phyloP scores from a whole-genome alignment of 2,797 vertebrate species.

The Helarctos malayanus region DNA sequence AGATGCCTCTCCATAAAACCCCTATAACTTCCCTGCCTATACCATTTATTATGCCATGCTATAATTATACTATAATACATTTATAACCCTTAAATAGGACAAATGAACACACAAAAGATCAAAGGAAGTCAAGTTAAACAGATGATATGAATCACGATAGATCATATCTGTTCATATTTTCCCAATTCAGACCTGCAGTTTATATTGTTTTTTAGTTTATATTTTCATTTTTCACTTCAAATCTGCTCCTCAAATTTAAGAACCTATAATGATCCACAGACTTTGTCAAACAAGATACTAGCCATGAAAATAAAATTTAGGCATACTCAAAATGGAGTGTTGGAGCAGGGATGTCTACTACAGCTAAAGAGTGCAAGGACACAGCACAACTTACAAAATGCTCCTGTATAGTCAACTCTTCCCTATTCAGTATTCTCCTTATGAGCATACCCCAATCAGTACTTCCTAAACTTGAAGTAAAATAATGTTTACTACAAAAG shows the following conservation, averaged over 20 bases:
- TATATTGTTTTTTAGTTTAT: conserved; percentile 39
- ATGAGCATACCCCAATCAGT: background rate
- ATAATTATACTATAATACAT: background rate
- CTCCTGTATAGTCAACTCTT: background rate
- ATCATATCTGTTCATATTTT: background rate
- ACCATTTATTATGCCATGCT: background rate
- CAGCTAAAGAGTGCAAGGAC: background rate
- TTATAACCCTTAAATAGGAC: background rate
- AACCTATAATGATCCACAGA: background rate
- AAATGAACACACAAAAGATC: conserved; percentile 11
- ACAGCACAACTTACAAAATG: background rate
- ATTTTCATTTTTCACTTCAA: conserved; percentile 56
- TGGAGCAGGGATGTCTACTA: background rate
- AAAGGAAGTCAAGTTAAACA: conserved; percentile 29
- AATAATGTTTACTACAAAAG: conserved; percentile 1
- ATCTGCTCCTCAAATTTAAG: conserved; percentile 34
- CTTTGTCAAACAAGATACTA: conserved; percentile 42
- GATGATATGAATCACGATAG: background rate
- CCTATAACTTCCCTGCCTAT: background rate
- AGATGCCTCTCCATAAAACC: background rate
- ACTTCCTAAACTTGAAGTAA: conserved; percentile 2
- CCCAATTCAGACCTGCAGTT: background rate
- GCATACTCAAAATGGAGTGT: background rate
- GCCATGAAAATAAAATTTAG: conserved; percentile 58
- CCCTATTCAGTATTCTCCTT: background rate